Evolutionary conservation across 1,140 invertebrate genomes (phyloP).

Genomic region (Ridgeia piscesae): DNA sequence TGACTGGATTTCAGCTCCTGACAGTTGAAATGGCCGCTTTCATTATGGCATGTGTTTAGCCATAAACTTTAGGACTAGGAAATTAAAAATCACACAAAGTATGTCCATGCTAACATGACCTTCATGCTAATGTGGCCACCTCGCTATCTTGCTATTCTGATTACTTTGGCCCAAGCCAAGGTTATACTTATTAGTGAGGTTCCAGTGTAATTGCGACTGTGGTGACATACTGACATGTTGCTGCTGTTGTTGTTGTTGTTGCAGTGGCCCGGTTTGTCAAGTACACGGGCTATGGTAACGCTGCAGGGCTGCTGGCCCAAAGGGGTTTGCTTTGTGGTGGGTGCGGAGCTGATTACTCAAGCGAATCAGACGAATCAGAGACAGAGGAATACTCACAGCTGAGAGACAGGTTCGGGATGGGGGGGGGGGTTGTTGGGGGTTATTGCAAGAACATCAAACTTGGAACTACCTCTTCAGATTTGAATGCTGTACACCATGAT

Average conservation of each 20-base stretch:
- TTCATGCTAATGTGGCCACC: no score
- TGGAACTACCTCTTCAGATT: neutral
- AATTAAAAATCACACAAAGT: no score
- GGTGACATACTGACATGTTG: neutral
- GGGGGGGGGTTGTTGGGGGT: neutral
- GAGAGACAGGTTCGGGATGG: conserved; percentile 56
- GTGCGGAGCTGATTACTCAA: conserved; percentile 71
- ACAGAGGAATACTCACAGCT: conserved; percentile 89
- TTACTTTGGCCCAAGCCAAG: no score
- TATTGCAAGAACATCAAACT: neutral
- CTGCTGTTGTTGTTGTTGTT: conserved; percentile 40
- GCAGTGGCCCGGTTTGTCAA: conserved; percentile 89
- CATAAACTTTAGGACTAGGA: no score
- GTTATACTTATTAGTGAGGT: no score
- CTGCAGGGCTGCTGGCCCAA: conserved; percentile 92
- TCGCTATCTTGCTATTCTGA: no score
- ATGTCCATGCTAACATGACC: no score
- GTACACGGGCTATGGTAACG: conserved; percentile 98
- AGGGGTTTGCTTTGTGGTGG: conserved; percentile 73
- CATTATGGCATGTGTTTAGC: no score
- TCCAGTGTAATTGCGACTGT: no score
- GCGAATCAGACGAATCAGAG: conserved; percentile 91
- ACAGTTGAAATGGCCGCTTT: no score
- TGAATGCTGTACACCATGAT: neutral
- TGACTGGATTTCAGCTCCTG: no score